Evolutionary conservation across 1,140 invertebrate genomes (phyloP), one percentile per base, ranked within the genome.

Genomic region (Drosophila seguyi): DNA sequence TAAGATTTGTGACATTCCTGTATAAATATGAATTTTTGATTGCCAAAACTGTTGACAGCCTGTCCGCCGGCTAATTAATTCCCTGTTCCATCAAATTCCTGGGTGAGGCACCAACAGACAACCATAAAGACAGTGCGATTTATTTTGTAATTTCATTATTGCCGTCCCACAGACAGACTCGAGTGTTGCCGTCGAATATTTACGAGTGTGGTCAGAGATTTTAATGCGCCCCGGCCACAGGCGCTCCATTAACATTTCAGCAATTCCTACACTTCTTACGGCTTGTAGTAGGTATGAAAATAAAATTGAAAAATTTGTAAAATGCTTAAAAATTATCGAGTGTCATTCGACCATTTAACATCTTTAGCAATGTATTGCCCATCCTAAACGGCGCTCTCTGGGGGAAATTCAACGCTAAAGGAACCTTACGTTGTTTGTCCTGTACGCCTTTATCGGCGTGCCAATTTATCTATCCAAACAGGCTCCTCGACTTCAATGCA

Each of bases 401-500:
- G 36, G 14, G 3, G 11, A 8, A 36, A 39, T 20, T 63, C 29
- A 45, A 13, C 18, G 22, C 22, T 16, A 55, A 29, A 2, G 11
- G 31, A n/a, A 42, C 29, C 13, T n/a, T 27, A 36, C 29, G 61
- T 61, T 72, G 53, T 60, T 71, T 75, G 57, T 60, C 27, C 36
- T 44, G 39, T 34, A n/a, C 44, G 22, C 75, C 67, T 82, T 87
- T 87, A 88, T 87, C 79, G 76, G 50, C 58, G 36, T 80, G 80
- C 80, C 84, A 88, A 88, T 87, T 81, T 84, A 69, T 79, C 76
- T 71, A 50, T n/a, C 14, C 45, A 41, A 42, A 22, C 39, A 29
- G 56, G 65, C 41, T 60, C 4, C 22, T 41, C 50, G 29, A 22
- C 45, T 52, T 56, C 77, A 81, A 74, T 85, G 58, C 73, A 80